Conservation (phyloP, 2,888 invertebrate species). For the Lottia scabra region DNA sequence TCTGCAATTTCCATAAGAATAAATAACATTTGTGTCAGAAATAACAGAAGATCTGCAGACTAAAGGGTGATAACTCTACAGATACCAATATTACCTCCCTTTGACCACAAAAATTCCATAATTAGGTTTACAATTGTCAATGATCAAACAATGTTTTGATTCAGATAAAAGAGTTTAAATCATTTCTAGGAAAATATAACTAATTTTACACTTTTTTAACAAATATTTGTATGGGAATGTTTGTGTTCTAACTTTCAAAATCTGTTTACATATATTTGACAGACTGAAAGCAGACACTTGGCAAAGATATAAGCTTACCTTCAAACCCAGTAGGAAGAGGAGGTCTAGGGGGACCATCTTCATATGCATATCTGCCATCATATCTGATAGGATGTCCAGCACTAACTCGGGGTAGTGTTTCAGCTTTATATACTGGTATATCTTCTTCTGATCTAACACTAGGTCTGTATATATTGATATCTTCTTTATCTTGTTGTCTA, state of each 20-base stretch:
- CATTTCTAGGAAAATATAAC: too few relatives aligned
- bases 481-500: slow-evolving; percentile 37
- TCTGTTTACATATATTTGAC: too few relatives aligned
- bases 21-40: too few relatives aligned
- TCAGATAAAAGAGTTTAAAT: too few relatives aligned
- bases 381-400: slow-evolving; percentile 42
- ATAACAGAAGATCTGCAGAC: background rate
- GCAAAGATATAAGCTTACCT: slow-evolving; percentile 2
- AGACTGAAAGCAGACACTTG: too few relatives aligned
- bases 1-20: background rate
- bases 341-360: slow-evolving; percentile 57
- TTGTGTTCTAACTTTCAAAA: too few relatives aligned
- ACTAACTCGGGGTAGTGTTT: slow-evolving; percentile 34
- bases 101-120: background rate
- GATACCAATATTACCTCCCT: background rate
- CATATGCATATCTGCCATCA: slow-evolving; percentile 55
- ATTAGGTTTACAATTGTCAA: too few relatives aligned
- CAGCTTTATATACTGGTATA: slow-evolving; percentile 37
- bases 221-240: too few relatives aligned
- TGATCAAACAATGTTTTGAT: too few relatives aligned
- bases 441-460: slow-evolving; percentile 38
- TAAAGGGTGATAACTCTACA: background rate
- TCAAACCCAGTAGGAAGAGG: slow-evolving; percentile 51
- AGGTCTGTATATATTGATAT: slow-evolving; percentile 53
- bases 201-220: too few relatives aligned